A percentile compares a stretch with the other conserved stretches of the same genome.
Conservation (phyloP, 2,113 vertebrate genomes). For the Astatotilapia flaviijosephi region DNA sequence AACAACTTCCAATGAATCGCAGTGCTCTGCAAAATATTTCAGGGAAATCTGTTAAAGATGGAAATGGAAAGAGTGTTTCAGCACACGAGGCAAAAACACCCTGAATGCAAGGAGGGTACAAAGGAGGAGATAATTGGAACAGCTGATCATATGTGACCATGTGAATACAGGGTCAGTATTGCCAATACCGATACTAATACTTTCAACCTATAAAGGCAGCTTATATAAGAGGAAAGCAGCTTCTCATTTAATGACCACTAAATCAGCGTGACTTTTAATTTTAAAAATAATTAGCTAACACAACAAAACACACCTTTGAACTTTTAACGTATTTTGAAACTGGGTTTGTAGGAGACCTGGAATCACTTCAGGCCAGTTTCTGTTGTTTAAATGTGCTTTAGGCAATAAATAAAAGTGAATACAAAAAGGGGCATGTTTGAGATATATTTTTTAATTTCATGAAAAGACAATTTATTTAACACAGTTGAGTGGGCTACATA, state of each 20-base stretch:
- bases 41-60: neutral
- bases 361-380: fast-evolving
- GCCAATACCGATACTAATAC: neutral
- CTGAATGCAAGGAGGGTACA: fast-evolving
- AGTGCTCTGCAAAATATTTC: neutral
- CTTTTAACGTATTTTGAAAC: neutral
- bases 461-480: fast-evolving
- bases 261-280: neutral
- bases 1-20: neutral
- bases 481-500: neutral
- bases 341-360: neutral
- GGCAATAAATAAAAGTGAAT: neutral
- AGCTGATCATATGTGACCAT: neutral
- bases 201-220: neutral
- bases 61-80: neutral
- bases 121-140: neutral
- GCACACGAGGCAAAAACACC: neutral
- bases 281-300: neutral
- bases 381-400: neutral
- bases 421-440: fast-evolving
- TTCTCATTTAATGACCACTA: neutral
- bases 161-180: neutral
- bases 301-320: neutral
- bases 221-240: fast-evolving
- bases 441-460: fast-evolving